Conservation (phyloP, 2,888 invertebrate genomes). For the Resseliella maxima region DNA sequence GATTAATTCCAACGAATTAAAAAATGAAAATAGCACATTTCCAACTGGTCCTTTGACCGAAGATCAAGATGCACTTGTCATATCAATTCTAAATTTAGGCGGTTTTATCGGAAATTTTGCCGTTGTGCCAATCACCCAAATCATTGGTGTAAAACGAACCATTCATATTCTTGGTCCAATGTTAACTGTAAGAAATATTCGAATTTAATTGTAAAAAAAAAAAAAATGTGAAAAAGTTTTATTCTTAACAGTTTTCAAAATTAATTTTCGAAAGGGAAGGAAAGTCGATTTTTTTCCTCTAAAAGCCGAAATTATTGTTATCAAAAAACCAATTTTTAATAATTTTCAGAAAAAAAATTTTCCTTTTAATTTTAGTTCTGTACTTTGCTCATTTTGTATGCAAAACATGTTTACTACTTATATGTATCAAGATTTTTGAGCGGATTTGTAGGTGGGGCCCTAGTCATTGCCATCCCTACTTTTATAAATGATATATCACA, state of each 20-base stretch:
- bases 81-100: background rate
- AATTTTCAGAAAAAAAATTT: too few relatives aligned
- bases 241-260: too few relatives aligned
- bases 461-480: conserved; percentile 63
- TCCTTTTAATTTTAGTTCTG: conserved; percentile 61
- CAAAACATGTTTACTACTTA: conserved; percentile 62
- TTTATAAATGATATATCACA: conserved; percentile 65
- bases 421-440: conserved; percentile 62
- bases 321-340: too few relatives aligned
- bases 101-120: background rate
- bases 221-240: too few relatives aligned
- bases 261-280: background rate
- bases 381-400: conserved; percentile 63
- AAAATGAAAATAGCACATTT: conserved; percentile 3
- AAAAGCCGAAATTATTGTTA: too few relatives aligned
- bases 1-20: background rate
- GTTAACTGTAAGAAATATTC: background rate
- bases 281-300: background rate
- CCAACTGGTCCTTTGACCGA: background rate
- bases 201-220: too few relatives aligned
- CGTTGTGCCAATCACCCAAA: background rate
- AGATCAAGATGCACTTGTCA: background rate
- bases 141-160: background rate
- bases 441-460: conserved; percentile 63
- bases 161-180: background rate